These are phyloP conservation scores for Paraescarpia echinospica DNA, from an alignment of 1,140 invertebrate genomes.

Conservation along the genomic window DNA sequence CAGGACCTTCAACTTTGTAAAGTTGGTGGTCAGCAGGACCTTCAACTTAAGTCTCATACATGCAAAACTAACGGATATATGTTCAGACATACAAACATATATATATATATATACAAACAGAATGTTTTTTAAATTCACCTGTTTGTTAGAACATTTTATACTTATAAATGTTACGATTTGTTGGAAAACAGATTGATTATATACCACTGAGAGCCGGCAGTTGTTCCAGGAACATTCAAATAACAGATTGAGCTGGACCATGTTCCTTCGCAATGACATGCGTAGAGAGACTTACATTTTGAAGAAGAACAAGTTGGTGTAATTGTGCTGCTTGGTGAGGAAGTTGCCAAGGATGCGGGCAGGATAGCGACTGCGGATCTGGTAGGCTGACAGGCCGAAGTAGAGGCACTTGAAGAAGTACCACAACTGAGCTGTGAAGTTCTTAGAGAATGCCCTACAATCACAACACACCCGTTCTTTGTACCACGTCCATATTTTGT, in stretches of 20 bases:
- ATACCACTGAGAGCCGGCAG: too few relatives aligned
- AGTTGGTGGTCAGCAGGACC: too few relatives aligned
- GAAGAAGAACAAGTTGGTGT: constrained; percentile 88
- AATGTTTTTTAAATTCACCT: too few relatives aligned
- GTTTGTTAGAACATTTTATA: too few relatives aligned
- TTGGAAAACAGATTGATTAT: too few relatives aligned
- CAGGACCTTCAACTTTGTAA: too few relatives aligned
- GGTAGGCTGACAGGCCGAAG: constrained; percentile 89
- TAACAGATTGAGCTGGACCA: not conserved
- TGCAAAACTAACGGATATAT: too few relatives aligned
- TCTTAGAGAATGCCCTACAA: constrained; percentile 74
- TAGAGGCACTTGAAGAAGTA: constrained; percentile 97
- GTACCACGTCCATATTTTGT: too few relatives aligned
- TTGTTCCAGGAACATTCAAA: not conserved
- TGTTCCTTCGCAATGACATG: not conserved
- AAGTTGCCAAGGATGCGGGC: constrained; percentile 95
- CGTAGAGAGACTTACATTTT: constrained; percentile 72
- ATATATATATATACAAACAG: too few relatives aligned
- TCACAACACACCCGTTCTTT: not conserved
- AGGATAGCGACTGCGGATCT: constrained; percentile 94
- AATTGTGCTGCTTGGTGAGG: constrained; percentile 91
- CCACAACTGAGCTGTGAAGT: constrained; percentile 88
- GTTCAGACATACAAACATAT: too few relatives aligned
- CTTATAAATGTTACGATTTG: too few relatives aligned
- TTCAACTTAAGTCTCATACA: too few relatives aligned